phyloP scores from a whole-genome alignment of 2,113 vertebrate species.

The Solenodon paradoxus region DNA sequence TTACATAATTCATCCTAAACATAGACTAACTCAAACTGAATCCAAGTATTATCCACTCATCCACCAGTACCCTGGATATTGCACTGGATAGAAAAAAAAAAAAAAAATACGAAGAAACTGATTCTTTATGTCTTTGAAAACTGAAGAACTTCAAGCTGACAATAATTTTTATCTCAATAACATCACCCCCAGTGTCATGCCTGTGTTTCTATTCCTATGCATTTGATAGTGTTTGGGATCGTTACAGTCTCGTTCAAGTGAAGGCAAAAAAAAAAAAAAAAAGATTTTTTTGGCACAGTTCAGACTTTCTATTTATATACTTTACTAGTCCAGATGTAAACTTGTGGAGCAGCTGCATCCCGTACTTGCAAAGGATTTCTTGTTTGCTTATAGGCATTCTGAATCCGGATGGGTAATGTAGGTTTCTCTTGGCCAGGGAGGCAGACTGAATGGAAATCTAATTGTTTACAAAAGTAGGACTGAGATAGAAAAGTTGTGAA shows the following conservation, averaged over 20 bases:
- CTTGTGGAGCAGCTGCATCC: constrained; percentile 78
- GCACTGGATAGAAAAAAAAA: constrained; percentile 63
- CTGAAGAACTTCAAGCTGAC: constrained; percentile 61
- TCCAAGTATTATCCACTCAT: constrained; percentile 73
- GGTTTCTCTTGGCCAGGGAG: neutral
- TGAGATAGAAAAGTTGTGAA: neutral
- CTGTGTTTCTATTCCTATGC: constrained; percentile 69
- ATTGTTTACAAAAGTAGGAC: neutral
- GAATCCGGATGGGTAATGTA: neutral
- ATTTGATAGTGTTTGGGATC: constrained; percentile 52
- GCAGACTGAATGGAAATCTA: neutral
- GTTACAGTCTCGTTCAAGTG: constrained; percentile 18
- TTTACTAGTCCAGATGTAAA: constrained; percentile 65
- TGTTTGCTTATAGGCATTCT: constrained; percentile 50
- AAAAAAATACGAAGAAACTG: no score
- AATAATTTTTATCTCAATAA: constrained; percentile 78
- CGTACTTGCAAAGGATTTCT: constrained; percentile 62
- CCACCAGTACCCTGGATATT: constrained; percentile 65
- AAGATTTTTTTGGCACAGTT: constrained; percentile 47
- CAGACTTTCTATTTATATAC: constrained; percentile 71
- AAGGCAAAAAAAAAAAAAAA: constrained; percentile 47
- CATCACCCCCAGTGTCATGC: constrained; percentile 61
- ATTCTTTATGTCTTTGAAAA: constrained; percentile 73
- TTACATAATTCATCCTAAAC: constrained; percentile 72
- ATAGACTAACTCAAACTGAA: constrained; percentile 59